Conservation (phyloP, 2,888 invertebrate species). For the Drymonia ruficornis region DNA sequence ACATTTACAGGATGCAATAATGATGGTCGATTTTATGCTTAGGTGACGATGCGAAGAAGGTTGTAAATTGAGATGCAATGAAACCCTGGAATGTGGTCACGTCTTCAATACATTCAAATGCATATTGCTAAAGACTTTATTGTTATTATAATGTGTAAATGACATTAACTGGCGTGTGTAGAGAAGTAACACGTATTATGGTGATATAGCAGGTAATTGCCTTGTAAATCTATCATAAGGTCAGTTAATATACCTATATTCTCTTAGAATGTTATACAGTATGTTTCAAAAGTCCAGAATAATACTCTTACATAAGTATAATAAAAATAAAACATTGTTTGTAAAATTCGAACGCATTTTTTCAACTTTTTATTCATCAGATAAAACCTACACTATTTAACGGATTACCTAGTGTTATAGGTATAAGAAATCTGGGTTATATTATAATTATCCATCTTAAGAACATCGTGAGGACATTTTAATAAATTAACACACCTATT, state of each 20-base stretch:
- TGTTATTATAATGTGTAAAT: constrained; percentile 37
- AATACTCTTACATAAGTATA: too few relatives aligned
- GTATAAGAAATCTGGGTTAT: too few relatives aligned
- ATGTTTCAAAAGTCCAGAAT: too few relatives aligned
- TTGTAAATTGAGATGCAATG: constrained; percentile 60
- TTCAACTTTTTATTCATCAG: too few relatives aligned
- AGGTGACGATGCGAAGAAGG: constrained; percentile 55
- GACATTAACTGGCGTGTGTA: neutral
- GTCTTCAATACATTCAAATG: constrained; percentile 50
- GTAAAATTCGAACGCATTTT: too few relatives aligned
- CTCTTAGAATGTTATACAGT: too few relatives aligned
- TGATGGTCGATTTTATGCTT: constrained; percentile 73
- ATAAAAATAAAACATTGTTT: too few relatives aligned
- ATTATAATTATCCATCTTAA: too few relatives aligned
- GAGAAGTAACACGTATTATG: neutral
- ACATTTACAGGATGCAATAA: constrained; percentile 70
- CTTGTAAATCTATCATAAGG: neutral
- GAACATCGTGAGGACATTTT: neutral
- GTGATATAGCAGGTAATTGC: constrained; percentile 23
- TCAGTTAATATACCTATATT: neutral
- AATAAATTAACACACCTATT: neutral
- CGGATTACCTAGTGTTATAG: too few relatives aligned
- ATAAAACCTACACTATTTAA: too few relatives aligned
- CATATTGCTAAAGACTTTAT: constrained; percentile 41
- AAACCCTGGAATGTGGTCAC: constrained; percentile 56